These are phyloP conservation scores for Stegana nigrithorax DNA, from an alignment of 2,888 invertebrate species.

Conservation along the genomic window DNA sequence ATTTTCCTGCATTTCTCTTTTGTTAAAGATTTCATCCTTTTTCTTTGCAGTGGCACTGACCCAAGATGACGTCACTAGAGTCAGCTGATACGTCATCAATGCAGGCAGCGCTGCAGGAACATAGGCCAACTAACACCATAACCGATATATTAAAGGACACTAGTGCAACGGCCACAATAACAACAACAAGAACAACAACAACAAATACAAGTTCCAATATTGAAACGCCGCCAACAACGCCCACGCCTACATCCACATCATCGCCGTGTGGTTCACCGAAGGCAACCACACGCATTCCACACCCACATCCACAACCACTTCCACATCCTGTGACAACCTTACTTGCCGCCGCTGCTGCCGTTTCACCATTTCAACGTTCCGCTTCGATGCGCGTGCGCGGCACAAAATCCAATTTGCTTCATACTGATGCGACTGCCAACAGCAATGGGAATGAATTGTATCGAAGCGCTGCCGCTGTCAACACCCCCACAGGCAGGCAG, in stretches of 20 bases:
- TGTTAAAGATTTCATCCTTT: conserved; percentile 16
- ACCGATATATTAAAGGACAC: conserved; percentile 24
- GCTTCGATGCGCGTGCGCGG: conserved; percentile 78
- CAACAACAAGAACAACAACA: neutral
- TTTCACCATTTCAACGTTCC: conserved; percentile 72
- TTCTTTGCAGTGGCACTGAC: conserved; percentile 34
- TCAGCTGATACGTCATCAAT: conserved; percentile 36
- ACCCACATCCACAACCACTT: conserved; percentile 65
- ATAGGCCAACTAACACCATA: conserved; percentile 26
- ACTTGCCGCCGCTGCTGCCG: conserved; percentile 23
- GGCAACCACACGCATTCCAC: conserved; percentile 52
- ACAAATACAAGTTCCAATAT: conserved; percentile 6
- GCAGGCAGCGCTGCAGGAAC: conserved; percentile 23
- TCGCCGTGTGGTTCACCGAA: conserved; percentile 30
- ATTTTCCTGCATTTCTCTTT: conserved; percentile 28
- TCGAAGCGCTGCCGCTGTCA: conserved; percentile 39
- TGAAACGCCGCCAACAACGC: conserved; percentile 14
- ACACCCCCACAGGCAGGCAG: conserved; percentile 18
- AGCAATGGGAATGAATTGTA: conserved; percentile 28
- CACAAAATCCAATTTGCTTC: conserved; percentile 67
- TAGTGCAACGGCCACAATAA: conserved; percentile 18
- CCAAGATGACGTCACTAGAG: conserved; percentile 36
- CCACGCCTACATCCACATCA: conserved; percentile 26
- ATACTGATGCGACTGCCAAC: neutral
- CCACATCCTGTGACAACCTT: conserved; percentile 71